Evolutionary conservation across 2,113 vertebrate species (phyloP).

Genomic region (Apodemus sylvaticus): DNA sequence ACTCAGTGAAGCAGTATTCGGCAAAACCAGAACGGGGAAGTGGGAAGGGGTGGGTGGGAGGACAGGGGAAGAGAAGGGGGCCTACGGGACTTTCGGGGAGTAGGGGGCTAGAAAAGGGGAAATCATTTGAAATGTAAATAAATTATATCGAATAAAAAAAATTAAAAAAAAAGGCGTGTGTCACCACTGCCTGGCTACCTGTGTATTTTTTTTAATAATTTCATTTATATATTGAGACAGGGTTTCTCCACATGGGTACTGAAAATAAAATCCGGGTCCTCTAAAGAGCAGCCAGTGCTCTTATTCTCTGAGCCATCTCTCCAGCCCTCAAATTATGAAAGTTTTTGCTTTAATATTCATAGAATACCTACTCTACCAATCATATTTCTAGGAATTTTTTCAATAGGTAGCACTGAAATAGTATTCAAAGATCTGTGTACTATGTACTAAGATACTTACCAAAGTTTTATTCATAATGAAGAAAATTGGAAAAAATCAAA

Average conservation of each 20-base stretch:
- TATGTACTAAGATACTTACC: neutral
- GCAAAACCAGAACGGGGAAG: no score
- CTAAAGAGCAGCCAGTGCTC: neutral
- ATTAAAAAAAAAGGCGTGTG: no score
- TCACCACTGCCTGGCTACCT: neutral
- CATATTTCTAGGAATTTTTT: slow-evolving; percentile 7
- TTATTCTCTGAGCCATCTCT: neutral
- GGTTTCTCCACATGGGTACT: neutral
- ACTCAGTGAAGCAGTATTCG: no score
- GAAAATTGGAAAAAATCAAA: neutral
- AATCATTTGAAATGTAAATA: no score
- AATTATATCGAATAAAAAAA: no score
- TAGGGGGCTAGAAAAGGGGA: no score
- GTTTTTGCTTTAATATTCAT: slow-evolving; percentile 41
- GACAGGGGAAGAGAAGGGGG: no score
- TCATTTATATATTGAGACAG: neutral
- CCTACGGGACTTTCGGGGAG: no score
- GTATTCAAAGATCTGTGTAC: neutral
- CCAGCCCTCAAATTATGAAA: neutral
- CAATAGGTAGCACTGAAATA: neutral
- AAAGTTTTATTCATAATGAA: neutral
- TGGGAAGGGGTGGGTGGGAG: no score
- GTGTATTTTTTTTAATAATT: neutral
- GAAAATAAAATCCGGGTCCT: neutral
- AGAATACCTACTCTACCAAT: neutral